Percentiles rank a stretch among this genome's conserved stretches.
Conservation (phyloP, 2,797 vertebrate genomes). For the Tachyglossus aculeatus region DNA sequence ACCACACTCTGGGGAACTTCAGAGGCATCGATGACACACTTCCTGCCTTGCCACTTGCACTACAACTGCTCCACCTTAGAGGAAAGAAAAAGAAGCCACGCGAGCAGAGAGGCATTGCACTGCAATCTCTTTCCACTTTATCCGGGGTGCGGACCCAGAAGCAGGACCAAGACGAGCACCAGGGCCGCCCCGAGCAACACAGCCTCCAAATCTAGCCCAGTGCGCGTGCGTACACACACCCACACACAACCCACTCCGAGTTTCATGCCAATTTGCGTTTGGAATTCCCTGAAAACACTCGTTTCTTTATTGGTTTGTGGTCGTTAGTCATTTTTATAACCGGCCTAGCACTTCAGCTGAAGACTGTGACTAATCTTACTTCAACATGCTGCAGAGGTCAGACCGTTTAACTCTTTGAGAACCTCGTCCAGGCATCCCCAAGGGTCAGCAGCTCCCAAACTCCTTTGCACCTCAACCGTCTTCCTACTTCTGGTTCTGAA, state of each 20-base stretch:
- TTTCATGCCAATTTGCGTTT: not conserved
- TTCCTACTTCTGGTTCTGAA: fast-evolving
- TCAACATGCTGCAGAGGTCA: constrained; percentile 2
- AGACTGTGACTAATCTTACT: constrained; percentile 62
- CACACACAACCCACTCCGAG: fast-evolving
- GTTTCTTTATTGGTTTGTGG: constrained; percentile 47
- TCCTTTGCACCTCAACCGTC: not conserved
- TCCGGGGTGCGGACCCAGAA: no score
- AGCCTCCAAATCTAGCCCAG: no score
- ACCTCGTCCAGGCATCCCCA: not conserved
- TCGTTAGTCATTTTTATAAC: constrained; percentile 62
- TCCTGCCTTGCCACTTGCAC: no score
- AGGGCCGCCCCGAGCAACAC: no score
- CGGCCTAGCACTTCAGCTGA: constrained; percentile 52
- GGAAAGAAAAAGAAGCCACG: no score
- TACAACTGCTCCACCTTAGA: no score
- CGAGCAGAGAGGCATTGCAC: no score
- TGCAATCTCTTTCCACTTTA: no score
- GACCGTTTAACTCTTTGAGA: constrained; percentile 44
- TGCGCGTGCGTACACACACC: no score
- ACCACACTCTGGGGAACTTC: no score
- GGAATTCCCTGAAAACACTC: constrained; percentile 57
- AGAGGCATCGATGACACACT: no score
- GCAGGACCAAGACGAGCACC: no score
- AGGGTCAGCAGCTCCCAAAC: fast-evolving